Evolutionary conservation across 2,797 vertebrate genomes (phyloP).

Genomic region (Cyclura pinguis): DNA sequence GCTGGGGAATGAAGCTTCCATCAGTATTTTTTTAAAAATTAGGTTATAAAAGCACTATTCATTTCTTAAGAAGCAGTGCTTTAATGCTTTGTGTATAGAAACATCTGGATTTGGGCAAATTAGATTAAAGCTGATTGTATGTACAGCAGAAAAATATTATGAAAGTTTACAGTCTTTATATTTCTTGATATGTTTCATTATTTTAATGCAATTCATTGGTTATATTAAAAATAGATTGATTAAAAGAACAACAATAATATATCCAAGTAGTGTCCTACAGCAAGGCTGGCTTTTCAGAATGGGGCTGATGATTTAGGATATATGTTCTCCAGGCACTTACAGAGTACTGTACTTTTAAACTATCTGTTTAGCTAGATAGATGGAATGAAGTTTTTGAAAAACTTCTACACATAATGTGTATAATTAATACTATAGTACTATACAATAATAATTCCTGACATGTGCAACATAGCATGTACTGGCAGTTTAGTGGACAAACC

Average conservation of each 20-base stretch:
- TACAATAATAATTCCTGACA: neutral
- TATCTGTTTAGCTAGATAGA: neutral
- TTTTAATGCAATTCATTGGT: neutral
- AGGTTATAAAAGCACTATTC: slow-evolving; percentile 61
- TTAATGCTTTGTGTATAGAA: slow-evolving; percentile 61
- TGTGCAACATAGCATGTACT: neutral
- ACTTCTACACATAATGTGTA: neutral
- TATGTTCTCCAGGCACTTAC: neutral
- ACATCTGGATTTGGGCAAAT: neutral
- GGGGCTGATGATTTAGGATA: neutral
- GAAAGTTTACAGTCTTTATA: neutral
- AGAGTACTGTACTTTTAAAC: neutral
- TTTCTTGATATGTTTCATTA: neutral
- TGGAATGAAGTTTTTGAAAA: neutral
- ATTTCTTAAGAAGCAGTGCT: slow-evolving; percentile 65
- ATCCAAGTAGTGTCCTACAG: neutral
- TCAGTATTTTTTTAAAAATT: slow-evolving; percentile 54
- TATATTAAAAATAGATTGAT: neutral
- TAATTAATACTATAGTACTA: neutral
- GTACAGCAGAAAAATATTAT: neutral
- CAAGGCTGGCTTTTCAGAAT: neutral
- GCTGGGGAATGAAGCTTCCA: slow-evolving; percentile 54
- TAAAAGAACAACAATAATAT: neutral
- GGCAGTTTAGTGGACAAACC: neutral
- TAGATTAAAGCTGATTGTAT: slow-evolving; percentile 12